These are phyloP conservation scores for Alauda arvensis DNA, from an alignment of 2,797 vertebrate genomes.

Conservation along the genomic window DNA sequence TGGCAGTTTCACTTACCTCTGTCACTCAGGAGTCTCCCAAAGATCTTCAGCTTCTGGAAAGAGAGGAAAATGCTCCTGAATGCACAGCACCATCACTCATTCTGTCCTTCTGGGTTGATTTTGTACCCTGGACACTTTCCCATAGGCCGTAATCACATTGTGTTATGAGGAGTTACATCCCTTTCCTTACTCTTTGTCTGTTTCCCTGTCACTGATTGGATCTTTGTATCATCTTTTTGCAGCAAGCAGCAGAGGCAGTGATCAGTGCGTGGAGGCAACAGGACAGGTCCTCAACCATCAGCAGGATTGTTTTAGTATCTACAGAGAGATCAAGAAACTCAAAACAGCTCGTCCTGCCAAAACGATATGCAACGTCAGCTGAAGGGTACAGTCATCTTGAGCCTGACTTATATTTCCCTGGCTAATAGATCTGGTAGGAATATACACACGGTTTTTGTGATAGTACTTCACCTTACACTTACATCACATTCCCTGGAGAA, in stretches of 20 bases:
- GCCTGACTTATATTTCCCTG: not conserved
- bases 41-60: slow-evolving; percentile 1
- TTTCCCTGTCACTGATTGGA: not conserved
- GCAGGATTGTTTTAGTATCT: not conserved
- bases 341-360: not conserved
- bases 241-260: not conserved
- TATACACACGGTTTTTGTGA: not conserved
- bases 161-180: not conserved
- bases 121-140: not conserved
- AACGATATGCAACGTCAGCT: not conserved
- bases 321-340: not conserved
- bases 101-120: not conserved
- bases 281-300: not conserved
- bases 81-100: not conserved
- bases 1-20: slow-evolving; percentile 47
- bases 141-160: not conserved
- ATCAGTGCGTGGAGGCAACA: not conserved
- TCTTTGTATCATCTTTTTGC: not conserved
- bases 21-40: slow-evolving; percentile 15
- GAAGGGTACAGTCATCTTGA: not conserved
- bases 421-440: slow-evolving; percentile 10
- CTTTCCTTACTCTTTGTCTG: not conserved
- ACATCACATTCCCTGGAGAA: slow-evolving; percentile 42
- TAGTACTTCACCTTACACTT: slow-evolving; percentile 54
- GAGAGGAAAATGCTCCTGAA: not conserved